Percentiles rank a stretch among this genome's conserved stretches.
These are phyloP conservation scores for Brevimyrus niger DNA, from an alignment of 2,113 vertebrate species.

Conservation along the genomic window DNA sequence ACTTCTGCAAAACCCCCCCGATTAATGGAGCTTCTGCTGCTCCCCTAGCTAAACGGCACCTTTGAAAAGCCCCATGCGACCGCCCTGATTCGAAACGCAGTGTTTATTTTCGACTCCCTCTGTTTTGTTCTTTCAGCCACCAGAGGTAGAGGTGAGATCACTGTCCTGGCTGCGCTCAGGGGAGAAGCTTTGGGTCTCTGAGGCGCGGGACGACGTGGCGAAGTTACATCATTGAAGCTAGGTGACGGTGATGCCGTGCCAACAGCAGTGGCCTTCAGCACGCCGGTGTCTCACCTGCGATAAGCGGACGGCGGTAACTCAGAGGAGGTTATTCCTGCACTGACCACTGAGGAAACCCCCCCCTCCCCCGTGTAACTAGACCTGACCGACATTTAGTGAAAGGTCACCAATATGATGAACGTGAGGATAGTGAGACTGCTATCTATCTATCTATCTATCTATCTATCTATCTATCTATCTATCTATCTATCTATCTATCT, in stretches of 20 bases:
- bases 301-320: neutral
- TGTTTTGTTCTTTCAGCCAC: neutral
- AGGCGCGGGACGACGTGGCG: neutral
- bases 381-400: neutral
- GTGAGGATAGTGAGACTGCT: neutral
- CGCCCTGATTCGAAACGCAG: neutral
- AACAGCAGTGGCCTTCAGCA: neutral
- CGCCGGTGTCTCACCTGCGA: neutral
- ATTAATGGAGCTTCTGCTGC: neutral
- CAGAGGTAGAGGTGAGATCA: neutral
- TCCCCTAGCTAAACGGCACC: neutral
- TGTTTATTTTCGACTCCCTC: neutral
- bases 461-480: neutral
- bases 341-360: neutral
- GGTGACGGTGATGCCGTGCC: neutral
- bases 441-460: neutral
- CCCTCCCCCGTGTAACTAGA: neutral
- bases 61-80: neutral
- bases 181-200: neutral
- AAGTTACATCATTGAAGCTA: constrained; percentile 1
- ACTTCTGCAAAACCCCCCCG: neutral
- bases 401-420: neutral
- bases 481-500: neutral
- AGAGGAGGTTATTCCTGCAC: neutral
- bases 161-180: neutral